Conservation (phyloP, 2,888 invertebrate genomes). For the Ariolimax columbianus region DNA sequence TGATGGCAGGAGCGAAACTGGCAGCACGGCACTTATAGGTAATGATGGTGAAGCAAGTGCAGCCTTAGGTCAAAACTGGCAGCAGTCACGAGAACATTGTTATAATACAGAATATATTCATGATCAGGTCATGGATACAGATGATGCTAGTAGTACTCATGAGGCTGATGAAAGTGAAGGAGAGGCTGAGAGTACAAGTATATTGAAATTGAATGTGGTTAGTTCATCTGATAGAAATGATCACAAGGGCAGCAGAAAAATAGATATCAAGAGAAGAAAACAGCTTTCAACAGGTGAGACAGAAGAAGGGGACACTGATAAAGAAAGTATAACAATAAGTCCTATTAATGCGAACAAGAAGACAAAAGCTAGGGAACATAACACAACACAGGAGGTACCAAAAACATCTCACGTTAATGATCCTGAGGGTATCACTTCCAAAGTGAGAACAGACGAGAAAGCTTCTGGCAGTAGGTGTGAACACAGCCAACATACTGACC, state of each 20-base stretch:
- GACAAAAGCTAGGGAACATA: slow-evolving; percentile 1
- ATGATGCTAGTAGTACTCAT: not conserved
- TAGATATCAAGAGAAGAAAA: not conserved
- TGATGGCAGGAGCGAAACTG: not conserved
- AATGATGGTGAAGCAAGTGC: not conserved
- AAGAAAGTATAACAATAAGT: not conserved
- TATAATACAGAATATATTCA: not conserved
- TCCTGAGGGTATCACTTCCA: not conserved
- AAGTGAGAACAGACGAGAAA: not conserved
- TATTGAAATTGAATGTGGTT: not conserved
- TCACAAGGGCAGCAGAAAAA: slow-evolving; percentile 25
- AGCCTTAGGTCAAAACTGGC: not conserved
- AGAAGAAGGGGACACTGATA: not conserved
- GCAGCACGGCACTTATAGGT: not conserved
- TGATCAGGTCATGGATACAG: not conserved
- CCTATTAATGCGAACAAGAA: not conserved
- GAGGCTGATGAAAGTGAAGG: slow-evolving; percentile 11
- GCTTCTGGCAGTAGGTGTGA: not conserved
- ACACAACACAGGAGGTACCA: not conserved
- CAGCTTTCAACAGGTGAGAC: not conserved
- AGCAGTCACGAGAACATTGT: not conserved
- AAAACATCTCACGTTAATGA: not conserved
- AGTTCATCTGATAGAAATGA: not conserved
- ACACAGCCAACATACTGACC: not conserved
- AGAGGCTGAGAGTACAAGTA: not conserved